Evolutionary conservation across 2,113 vertebrate species (phyloP).

Genomic region (Indri indri): DNA sequence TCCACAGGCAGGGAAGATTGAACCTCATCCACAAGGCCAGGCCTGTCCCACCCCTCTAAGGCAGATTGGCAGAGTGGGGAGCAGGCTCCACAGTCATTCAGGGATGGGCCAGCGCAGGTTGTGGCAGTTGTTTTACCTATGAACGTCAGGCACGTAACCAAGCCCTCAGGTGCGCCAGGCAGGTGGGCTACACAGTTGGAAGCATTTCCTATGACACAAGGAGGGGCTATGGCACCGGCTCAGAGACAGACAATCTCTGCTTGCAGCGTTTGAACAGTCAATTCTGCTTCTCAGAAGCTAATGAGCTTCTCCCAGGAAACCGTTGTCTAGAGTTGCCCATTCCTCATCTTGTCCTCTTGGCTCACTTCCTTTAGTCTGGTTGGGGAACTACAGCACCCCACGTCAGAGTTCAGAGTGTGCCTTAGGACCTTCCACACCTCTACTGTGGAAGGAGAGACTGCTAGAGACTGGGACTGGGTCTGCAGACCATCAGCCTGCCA

Average conservation of each 20-base stretch:
- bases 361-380: slow-evolving; percentile 3
- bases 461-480: not conserved
- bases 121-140: not conserved
- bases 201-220: not conserved
- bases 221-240: not conserved
- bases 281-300: slow-evolving; percentile 1
- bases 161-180: not conserved
- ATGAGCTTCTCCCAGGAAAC: not conserved
- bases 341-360: not conserved
- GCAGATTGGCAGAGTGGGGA: not conserved
- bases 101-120: not conserved
- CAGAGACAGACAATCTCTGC: not conserved
- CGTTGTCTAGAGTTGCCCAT: not conserved
- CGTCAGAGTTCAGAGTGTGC: not conserved
- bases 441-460: not conserved
- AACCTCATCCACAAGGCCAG: not conserved
- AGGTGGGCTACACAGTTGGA: not conserved
- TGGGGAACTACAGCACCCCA: not conserved
- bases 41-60: not conserved
- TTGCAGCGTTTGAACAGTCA: not conserved
- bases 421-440: not conserved
- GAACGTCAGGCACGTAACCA: not conserved
- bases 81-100: not conserved
- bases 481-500: not conserved
- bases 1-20: not conserved